Conservation (phyloP, 2,797 vertebrate species). For the Galago senegalensis region DNA sequence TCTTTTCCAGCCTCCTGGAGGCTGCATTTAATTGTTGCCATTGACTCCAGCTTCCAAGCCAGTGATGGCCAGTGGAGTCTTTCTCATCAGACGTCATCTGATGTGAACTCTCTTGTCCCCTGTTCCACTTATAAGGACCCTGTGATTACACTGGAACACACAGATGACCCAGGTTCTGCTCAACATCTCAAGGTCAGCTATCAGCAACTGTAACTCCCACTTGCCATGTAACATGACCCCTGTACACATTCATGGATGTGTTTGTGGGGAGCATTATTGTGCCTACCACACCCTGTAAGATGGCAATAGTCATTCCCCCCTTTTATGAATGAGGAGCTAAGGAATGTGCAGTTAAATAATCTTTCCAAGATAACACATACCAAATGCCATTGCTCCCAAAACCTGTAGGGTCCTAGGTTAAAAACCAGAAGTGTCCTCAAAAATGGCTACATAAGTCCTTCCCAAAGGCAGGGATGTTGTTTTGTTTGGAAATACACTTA, state of each 20-base stretch:
- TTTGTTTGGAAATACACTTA: neutral
- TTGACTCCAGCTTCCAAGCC: neutral
- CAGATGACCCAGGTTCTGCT: neutral
- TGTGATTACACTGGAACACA: neutral
- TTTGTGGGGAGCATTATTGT: neutral
- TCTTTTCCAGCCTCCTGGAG: neutral
- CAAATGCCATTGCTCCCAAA: neutral
- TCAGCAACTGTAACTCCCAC: neutral
- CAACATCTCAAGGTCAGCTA: neutral
- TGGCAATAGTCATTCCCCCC: neutral
- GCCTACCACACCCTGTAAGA: neutral
- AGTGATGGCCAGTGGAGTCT: neutral
- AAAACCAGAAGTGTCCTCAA: neutral
- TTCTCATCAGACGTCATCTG: neutral
- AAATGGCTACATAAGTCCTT: conserved; percentile 42
- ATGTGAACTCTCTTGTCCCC: neutral
- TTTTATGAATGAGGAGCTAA: neutral
- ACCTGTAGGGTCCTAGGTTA: neutral
- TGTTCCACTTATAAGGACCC: neutral
- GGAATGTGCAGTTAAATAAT: neutral
- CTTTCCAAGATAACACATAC: neutral
- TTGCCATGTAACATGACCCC: neutral
- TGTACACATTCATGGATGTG: neutral
- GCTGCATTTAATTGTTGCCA: neutral
- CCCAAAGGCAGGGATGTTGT: neutral